These are phyloP conservation scores for Oncorhynchus kisutch DNA, from an alignment of 2,113 vertebrate genomes.

Conservation along the genomic window DNA sequence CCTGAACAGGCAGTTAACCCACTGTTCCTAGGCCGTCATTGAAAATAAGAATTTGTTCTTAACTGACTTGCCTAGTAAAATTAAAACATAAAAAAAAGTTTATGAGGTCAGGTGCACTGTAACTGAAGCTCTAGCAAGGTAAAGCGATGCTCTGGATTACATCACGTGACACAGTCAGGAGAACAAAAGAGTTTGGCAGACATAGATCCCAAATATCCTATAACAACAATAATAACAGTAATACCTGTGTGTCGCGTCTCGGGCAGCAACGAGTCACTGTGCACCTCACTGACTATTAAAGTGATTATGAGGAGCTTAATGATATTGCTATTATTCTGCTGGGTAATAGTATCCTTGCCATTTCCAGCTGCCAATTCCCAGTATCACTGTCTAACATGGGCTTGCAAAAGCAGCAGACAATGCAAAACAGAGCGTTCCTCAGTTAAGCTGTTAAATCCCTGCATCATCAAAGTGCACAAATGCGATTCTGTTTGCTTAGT, in stretches of 20 bases:
- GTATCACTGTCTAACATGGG: conserved; percentile 27
- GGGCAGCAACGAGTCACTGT: background rate
- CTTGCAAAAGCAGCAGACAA: conserved; percentile 42
- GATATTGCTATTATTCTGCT: background rate
- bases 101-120: background rate
- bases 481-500: conserved; percentile 46
- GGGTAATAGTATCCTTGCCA: conserved; percentile 24
- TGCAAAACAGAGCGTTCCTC: conserved; percentile 62
- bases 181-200: too few species aligned
- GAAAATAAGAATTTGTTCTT: too few species aligned
- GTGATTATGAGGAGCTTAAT: background rate
- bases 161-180: background rate
- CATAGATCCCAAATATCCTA: background rate
- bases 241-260: background rate
- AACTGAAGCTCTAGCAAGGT: background rate
- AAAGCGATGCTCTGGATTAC: background rate
- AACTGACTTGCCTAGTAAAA: too few species aligned
- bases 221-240: background rate
- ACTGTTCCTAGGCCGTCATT: too few species aligned
- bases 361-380: conserved; percentile 50
- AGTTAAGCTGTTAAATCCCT: conserved; percentile 67
- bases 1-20: too few species aligned
- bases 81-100: background rate
- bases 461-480: conserved; percentile 68
- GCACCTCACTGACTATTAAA: background rate